Evolutionary conservation across 1,140 invertebrate species (phyloP).

Genomic region (Sinonovacula constricta): DNA sequence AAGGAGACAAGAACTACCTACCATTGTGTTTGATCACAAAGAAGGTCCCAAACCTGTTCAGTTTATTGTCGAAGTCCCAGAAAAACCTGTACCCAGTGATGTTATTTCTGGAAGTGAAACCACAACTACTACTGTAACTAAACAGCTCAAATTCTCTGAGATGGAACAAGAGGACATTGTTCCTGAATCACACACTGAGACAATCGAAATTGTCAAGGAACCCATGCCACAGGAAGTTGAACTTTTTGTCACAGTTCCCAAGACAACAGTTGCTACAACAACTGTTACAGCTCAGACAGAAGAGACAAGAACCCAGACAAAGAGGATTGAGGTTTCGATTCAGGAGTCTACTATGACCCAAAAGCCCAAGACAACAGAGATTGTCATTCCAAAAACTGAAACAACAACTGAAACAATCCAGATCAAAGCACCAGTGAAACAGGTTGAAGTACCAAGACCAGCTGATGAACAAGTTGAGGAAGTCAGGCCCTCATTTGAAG

Average conservation of each 20-base stretch:
- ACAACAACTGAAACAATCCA: conserved; percentile 42
- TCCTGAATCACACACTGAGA: conserved; percentile 66
- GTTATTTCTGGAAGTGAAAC: conserved; percentile 65
- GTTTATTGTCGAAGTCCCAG: conserved; percentile 62
- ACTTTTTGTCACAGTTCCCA: conserved; percentile 62
- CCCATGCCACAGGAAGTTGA: conserved; percentile 59
- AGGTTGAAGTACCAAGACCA: conserved; percentile 61
- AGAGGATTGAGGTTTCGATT: conserved; percentile 73
- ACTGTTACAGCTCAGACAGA: conserved; percentile 39
- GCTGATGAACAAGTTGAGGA: conserved; percentile 67
- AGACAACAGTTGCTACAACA: conserved; percentile 49
- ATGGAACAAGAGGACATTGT: conserved; percentile 24
- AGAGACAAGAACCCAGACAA: conserved; percentile 53
- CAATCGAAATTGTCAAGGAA: conserved; percentile 69
- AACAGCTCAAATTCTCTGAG: conserved; percentile 34
- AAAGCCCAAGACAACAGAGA: conserved; percentile 67
- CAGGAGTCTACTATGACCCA: conserved; percentile 66
- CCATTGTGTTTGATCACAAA: conserved; percentile 54
- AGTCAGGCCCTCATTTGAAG: conserved; percentile 59
- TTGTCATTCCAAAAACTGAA: conserved; percentile 55
- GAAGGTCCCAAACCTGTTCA: conserved; percentile 63
- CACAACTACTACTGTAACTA: conserved; percentile 51
- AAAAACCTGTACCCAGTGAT: conserved; percentile 54
- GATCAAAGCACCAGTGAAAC: conserved; percentile 7
- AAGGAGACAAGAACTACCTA: conserved; percentile 63